Evolutionary conservation across 2,113 vertebrate genomes (phyloP), one percentile per base, ranked within the genome.

Genomic region (Prionailurus viverrinus): DNA sequence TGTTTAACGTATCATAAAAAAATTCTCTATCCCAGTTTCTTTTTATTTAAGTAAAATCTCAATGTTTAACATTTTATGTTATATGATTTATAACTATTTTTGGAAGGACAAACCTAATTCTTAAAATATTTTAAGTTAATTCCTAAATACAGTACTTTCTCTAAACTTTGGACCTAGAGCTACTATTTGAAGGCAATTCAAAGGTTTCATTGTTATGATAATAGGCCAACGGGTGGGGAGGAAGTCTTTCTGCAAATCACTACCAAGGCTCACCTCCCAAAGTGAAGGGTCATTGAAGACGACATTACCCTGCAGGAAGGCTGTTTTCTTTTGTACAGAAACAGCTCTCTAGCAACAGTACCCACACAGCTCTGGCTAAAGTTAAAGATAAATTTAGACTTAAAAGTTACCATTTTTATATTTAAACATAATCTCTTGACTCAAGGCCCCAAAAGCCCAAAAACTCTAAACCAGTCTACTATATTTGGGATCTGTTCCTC

Each of bases 371-470:
- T 81, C 36, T 87, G 8, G 91, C 39, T 96, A 93, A 96, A 98
- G 94, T 81, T 39, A 97, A 87, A 29, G 18, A 87, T 74, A 89
- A 94, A 81, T 58, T 89, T 89, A 94, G 55, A 89, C 41, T 61
- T 96, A 78, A 93, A 93, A 63, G 36, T 91, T 93, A 97, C 8
- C 31, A 91, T 74, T 95, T 97, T 97, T 97, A 94, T 93, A 96
- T 92, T 93, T 89, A 96, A 94, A 84, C 33, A 55, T 53, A 94
- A 94, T 74, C 76, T 93, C 80, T 94, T 90, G 76, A 93, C 55
- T 78, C 10, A 94, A 95, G 63, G 23, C 8, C 53, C n/a, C 58
- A 13, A 71, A 91, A 96, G 39, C 31, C 83, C 55, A 92, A 48
- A 97, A 95, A 89, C 31, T 19, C 53, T 61, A 97, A 87, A 51